A percentile compares a stretch with the other conserved stretches of the same genome.
These are phyloP conservation scores for Capromys pilorides DNA, from an alignment of 2,797 vertebrate species.

Conservation along the genomic window DNA sequence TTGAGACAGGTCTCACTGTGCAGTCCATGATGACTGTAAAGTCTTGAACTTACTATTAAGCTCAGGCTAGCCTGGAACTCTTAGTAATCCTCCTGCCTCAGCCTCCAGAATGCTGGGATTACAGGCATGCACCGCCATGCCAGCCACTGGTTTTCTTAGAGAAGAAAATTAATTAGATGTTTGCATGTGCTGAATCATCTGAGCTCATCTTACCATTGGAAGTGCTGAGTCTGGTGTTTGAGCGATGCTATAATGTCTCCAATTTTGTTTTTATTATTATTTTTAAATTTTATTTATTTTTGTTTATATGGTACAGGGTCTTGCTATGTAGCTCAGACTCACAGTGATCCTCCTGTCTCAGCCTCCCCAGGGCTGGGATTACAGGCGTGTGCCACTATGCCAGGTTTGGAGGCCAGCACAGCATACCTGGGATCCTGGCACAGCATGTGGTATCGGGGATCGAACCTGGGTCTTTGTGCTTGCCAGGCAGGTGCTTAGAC, in stretches of 20 bases:
- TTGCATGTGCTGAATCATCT: not conserved
- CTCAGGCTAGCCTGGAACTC: not conserved
- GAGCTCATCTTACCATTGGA: not conserved
- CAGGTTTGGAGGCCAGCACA: no score
- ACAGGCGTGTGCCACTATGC: no score
- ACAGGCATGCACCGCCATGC: not conserved
- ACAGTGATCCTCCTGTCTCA: no score
- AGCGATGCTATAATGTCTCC: not conserved
- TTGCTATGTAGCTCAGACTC: no score
- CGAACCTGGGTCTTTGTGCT: no score
- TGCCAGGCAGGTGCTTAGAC: no score
- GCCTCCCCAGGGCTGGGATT: no score
- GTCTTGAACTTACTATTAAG: not conserved
- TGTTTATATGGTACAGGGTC: no score
- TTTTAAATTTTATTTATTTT: no score
- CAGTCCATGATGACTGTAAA: not conserved
- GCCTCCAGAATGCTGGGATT: not conserved
- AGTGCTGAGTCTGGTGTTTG: conserved; percentile 5
- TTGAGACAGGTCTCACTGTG: not conserved
- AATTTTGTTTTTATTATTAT: no score
- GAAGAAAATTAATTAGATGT: not conserved
- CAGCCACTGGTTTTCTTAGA: not conserved
- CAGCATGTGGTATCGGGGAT: no score
- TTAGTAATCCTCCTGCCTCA: not conserved
- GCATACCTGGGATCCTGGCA: no score